These are phyloP conservation scores for Ctenoplectra terminalis DNA, from an alignment of 1,140 invertebrate species.

Conservation along the genomic window DNA sequence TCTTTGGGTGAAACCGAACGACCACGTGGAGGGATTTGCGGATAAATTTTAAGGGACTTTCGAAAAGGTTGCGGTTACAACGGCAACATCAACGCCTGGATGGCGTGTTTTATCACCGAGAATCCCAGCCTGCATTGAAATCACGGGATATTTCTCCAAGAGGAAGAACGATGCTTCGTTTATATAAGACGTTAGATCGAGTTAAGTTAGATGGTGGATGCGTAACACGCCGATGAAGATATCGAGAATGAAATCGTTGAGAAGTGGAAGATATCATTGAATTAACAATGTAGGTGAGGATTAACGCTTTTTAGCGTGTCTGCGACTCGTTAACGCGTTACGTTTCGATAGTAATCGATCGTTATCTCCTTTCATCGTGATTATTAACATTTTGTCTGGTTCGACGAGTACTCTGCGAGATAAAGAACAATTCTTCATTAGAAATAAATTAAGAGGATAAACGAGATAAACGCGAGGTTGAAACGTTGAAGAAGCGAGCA, in stretches of 20 bases:
- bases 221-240: background rate
- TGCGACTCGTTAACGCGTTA: background rate
- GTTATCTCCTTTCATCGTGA: background rate
- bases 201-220: background rate
- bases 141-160: constrained; percentile 65
- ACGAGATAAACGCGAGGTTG: background rate
- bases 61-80: constrained; percentile 1
- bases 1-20: background rate
- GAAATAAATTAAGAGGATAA: background rate
- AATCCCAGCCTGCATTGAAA: constrained; percentile 74
- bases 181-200: background rate
- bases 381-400: background rate
- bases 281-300: background rate
- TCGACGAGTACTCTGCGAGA: background rate
- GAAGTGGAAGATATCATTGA: background rate
- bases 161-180: constrained; percentile 10
- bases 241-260: background rate
- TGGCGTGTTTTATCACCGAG: constrained; percentile 62
- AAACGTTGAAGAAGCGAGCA: background rate
- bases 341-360: background rate
- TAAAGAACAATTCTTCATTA: background rate
- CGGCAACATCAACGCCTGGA: constrained; percentile 76
- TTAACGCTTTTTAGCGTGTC: background rate
- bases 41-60: background rate
- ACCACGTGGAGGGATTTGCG: too few species aligned